Conservation (phyloP, 2,113 vertebrate genomes). For the Vulpes lagopus region DNA sequence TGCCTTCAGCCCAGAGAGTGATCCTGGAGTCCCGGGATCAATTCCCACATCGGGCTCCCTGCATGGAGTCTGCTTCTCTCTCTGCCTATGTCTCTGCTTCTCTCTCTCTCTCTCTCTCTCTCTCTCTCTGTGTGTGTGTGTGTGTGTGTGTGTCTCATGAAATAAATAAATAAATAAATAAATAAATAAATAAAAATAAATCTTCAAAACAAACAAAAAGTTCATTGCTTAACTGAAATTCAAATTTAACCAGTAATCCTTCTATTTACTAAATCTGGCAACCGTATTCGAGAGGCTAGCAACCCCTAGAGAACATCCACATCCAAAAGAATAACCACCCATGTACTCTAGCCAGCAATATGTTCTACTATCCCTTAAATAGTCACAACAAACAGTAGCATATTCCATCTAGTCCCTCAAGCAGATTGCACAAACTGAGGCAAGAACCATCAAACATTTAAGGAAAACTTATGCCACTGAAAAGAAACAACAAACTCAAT, state of each 20-base stretch:
- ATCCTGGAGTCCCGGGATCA: too few relatives aligned
- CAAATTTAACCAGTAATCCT: background rate
- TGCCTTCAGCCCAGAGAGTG: too few relatives aligned
- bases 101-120: too few relatives aligned
- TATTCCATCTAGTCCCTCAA: background rate
- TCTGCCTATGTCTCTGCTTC: too few relatives aligned
- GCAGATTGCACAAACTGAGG: background rate
- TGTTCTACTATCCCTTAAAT: background rate
- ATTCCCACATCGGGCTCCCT: too few relatives aligned
- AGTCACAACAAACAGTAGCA: background rate
- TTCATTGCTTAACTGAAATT: background rate
- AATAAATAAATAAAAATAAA: too few relatives aligned
- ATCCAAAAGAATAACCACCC: background rate
- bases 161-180: too few relatives aligned
- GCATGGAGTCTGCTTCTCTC: too few relatives aligned
- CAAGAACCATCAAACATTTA: background rate
- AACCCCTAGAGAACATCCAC: background rate
- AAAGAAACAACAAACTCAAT: background rate
- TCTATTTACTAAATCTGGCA: slow-evolving; percentile 10
- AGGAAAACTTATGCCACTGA: background rate
- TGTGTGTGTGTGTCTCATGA: too few relatives aligned
- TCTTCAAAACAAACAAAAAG: background rate
- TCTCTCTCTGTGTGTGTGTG: too few relatives aligned
- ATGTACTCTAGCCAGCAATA: background rate
- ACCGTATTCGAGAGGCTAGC: background rate